A percentile compares a stretch with the other conserved stretches of the same genome.
phyloP scores from a whole-genome alignment of 2,113 vertebrate genomes.

The Nanorana parkeri region DNA sequence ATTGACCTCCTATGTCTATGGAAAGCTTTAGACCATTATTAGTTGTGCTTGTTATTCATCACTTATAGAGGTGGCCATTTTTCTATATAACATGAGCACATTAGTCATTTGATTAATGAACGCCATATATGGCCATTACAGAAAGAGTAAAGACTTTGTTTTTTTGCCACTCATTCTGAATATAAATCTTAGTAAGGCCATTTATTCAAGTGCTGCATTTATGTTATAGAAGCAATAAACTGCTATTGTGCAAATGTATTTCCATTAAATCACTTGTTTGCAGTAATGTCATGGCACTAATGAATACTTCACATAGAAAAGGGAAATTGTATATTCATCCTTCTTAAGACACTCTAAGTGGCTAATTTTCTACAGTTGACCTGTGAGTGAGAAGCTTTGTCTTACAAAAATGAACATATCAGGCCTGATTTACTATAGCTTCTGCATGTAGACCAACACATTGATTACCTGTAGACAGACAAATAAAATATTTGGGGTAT shows the following conservation, averaged over 20 bases:
- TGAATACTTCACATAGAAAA: background rate
- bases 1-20: too few species aligned
- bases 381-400: too few species aligned
- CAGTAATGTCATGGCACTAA: background rate
- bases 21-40: too few species aligned
- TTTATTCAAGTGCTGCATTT: background rate
- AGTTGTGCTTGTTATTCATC: too few species aligned
- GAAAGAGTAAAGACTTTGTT: background rate
- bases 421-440: too few species aligned
- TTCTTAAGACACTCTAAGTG: too few species aligned
- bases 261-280: background rate
- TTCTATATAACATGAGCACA: background rate
- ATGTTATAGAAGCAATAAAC: background rate
- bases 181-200: slow-evolving; percentile 3
- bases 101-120: slow-evolving; percentile 2
- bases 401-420: too few species aligned
- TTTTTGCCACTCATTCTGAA: background rate
- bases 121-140: background rate
- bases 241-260: background rate
- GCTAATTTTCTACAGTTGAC: too few species aligned
- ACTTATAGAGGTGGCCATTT: background rate
- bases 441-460: too few species aligned
- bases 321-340: background rate
- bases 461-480: too few species aligned
- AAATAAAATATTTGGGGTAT: too few species aligned